Base-by-base conservation (phyloP, 2,797 vertebrate species). In the Rachycentron canadum region DNA sequence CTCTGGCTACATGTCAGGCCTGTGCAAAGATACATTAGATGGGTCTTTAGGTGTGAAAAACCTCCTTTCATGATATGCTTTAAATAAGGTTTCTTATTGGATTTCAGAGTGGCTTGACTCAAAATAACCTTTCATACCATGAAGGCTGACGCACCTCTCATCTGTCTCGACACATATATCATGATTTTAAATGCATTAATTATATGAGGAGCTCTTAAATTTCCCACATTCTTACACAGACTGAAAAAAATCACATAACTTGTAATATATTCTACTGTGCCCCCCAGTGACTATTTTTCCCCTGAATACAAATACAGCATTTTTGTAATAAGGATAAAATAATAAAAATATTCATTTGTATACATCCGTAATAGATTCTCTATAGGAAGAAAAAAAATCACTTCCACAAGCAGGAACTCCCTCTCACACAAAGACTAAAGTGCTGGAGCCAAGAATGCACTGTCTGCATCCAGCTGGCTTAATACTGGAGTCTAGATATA, bases 361-460 rank as follows among this genome's bases (percentile, higher is more conserved):
- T 78, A 91, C 73, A 89, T 80, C 56, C 36, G 78, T 81, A 59
- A 75, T 82, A 73, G 64, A 70, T 81, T 79, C 69, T 88, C 84
- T 82, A 82, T 83, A 76, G 67, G 78, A 89, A 83, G 79, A 70
- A 90, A 90, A 50, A 55, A 67, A 68, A 43, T 83, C 90, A 92
- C 73, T 75, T 92, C 86, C 82, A 91, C 88, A 91, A 91, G 74
- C 92, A 93, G 85, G 77, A 94, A 90, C 78, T 92, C 83, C 81
- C 82, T 87, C 85, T 84, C 91, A 92, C 86, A 92, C 90, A 93
- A 90, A 93, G 87, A 94, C 82, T 93, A 94, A 95, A 95, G 94
- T 95, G 94, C 92, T 85, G 73, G 67, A 91, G 87, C 89, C 88
- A 67, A 75, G 84, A 83, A 88, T 84, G 85, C 83, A 82, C 34